Conservation (phyloP, 2,888 invertebrate genomes). For the Malacosoma neustria region DNA sequence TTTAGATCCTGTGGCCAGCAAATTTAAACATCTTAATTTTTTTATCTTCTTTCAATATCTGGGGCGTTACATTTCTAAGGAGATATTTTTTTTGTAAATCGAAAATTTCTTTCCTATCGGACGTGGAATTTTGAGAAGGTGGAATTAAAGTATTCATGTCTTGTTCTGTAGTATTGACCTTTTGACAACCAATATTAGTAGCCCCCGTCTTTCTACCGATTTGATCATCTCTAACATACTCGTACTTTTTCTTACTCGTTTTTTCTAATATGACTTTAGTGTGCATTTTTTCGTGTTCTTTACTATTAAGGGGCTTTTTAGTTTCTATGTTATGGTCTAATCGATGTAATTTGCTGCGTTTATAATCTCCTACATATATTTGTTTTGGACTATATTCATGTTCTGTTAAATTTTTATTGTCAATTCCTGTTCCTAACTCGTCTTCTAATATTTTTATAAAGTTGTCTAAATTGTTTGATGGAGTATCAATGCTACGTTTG, state of each 20-base stretch:
- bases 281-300: slow-evolving; percentile 24
- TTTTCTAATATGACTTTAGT: slow-evolving; percentile 35
- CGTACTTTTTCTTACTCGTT: slow-evolving; percentile 31
- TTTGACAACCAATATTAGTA: slow-evolving; percentile 31
- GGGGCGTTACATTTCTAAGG: too few relatives aligned
- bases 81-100: too few relatives aligned
- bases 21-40: slow-evolving; percentile 56
- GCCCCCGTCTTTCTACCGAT: slow-evolving; percentile 37
- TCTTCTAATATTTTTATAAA: slow-evolving; percentile 57
- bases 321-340: slow-evolving; percentile 19
- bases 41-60: slow-evolving; percentile 38
- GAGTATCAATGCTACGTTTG: slow-evolving; percentile 26
- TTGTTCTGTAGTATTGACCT: slow-evolving; percentile 21
- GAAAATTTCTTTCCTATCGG: slow-evolving; percentile 22
- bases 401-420: slow-evolving; percentile 6
- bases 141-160: slow-evolving; percentile 11
- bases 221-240: slow-evolving; percentile 27
- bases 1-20: slow-evolving; percentile 45
- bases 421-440: slow-evolving; percentile 40
- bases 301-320: slow-evolving; percentile 12
- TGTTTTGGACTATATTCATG: slow-evolving; percentile 17
- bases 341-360: slow-evolving; percentile 16
- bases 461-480: slow-evolving; percentile 43
- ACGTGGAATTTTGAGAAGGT: background rate
- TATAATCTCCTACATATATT: slow-evolving; percentile 17